These are phyloP conservation scores for Perizoma flavofasciatum DNA, from an alignment of 2,888 invertebrate species.

Conservation along the genomic window DNA sequence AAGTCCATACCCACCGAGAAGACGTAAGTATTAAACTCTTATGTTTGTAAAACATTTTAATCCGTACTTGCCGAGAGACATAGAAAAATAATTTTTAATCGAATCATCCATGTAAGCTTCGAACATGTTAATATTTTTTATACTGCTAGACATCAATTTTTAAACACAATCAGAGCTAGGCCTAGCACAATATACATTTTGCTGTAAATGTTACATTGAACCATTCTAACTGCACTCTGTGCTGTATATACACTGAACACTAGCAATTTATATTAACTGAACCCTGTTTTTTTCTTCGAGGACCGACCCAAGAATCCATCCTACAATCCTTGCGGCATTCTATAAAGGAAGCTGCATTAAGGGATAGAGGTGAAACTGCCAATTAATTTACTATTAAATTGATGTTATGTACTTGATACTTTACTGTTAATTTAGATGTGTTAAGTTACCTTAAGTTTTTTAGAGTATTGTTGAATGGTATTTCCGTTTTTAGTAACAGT, in stretches of 20 bases:
- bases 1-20: conserved; percentile 92
- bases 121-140: conserved; percentile 10
- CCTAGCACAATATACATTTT: conserved; percentile 4
- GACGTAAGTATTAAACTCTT: conserved; percentile 86
- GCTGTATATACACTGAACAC: conserved; percentile 36
- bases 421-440: conserved; percentile 10
- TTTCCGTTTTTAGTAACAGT: conserved; percentile 11
- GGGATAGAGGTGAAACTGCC: conserved; percentile 63
- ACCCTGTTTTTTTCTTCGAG: conserved; percentile 64
- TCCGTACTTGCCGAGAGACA: no score
- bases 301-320: conserved; percentile 70
- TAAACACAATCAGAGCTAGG: conserved; percentile 5
- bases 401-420: conserved; percentile 39
- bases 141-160: conserved; percentile 9
- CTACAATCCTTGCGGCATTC: conserved; percentile 70
- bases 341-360: conserved; percentile 64
- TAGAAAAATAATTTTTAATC: neutral
- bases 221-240: no score
- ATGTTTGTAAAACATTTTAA: no score
- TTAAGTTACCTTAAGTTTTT: conserved; percentile 12
- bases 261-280: conserved; percentile 39
- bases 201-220: neutral
- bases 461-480: conserved; percentile 15
- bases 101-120: conserved; percentile 11
- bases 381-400: conserved; percentile 51